phyloP scores from a whole-genome alignment of 2,113 vertebrate genomes.

The Nyctereutes procyonoides region DNA sequence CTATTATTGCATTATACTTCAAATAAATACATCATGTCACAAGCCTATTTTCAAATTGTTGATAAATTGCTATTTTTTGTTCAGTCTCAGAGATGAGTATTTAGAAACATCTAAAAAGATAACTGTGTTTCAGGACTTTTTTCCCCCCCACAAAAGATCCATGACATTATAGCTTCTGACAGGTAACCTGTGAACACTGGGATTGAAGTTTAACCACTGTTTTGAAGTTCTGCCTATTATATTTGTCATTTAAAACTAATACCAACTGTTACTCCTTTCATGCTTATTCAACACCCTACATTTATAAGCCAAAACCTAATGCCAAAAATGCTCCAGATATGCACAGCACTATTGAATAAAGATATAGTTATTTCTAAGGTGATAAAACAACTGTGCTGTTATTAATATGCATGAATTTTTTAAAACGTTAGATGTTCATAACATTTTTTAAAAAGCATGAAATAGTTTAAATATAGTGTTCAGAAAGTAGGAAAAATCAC shows the following conservation, averaged over 20 bases:
- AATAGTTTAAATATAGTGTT: not conserved
- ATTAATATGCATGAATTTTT: conserved; percentile 47
- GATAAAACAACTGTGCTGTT: conserved; percentile 23
- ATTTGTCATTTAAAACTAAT: conserved; percentile 66
- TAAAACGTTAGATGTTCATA: not conserved
- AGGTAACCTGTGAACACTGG: conserved; percentile 62
- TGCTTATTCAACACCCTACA: conserved; percentile 64
- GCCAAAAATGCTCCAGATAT: conserved; percentile 59
- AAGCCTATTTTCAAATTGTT: conserved; percentile 69
- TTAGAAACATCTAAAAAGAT: conserved; percentile 59
- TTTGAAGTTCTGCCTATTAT: conserved; percentile 71
- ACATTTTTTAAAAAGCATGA: conserved; percentile 25
- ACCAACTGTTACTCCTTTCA: conserved; percentile 55
- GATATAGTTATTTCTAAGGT: conserved; percentile 23
- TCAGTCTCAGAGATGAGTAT: conserved; percentile 32
- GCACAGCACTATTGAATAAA: conserved; percentile 54
- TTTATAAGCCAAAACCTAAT: conserved; percentile 58
- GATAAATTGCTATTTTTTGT: conserved; percentile 78
- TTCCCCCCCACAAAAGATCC: accelerated
- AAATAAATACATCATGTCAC: conserved; percentile 75
- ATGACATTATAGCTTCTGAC: conserved; percentile 55
- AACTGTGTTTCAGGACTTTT: not conserved
- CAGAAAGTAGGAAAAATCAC: not conserved
- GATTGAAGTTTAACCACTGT: conserved; percentile 25
- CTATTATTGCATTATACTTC: conserved; percentile 76